Evolutionary conservation across 2,797 vertebrate species (phyloP).

Genomic region (Phrynocephalus vlangalii): DNA sequence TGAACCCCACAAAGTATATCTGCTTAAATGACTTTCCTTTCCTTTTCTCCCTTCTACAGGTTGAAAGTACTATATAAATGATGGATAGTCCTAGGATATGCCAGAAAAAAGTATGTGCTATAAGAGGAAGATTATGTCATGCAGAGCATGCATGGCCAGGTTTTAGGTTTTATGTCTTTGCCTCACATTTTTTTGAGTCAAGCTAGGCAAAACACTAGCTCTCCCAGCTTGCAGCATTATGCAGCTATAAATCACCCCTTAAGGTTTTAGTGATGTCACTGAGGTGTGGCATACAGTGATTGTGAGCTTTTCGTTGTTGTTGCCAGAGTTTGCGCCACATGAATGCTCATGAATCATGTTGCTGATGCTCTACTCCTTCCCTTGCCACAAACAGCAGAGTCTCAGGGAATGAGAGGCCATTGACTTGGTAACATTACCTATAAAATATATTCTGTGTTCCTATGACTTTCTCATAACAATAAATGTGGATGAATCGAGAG

Average conservation of each 20-base stretch:
- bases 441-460: neutral
- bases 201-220: slow-evolving; percentile 15
- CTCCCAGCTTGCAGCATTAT: slow-evolving; percentile 33
- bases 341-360: too few relatives aligned
- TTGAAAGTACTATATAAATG: slow-evolving; percentile 50
- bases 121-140: slow-evolving; percentile 41
- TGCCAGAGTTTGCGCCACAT: too few relatives aligned
- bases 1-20: slow-evolving; percentile 12
- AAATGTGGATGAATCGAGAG: neutral
- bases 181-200: slow-evolving; percentile 34
- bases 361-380: too few relatives aligned
- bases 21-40: slow-evolving; percentile 48
- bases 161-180: slow-evolving; percentile 38
- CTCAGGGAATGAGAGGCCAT: too few relatives aligned
- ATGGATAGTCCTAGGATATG: slow-evolving; percentile 43
- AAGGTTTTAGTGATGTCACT: slow-evolving; percentile 17
- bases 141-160: slow-evolving; percentile 15
- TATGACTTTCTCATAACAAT: neutral
- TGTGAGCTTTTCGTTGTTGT: neutral
- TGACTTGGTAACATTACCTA: too few relatives aligned
- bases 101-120: slow-evolving; percentile 35
- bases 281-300: neutral
- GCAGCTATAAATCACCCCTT: slow-evolving; percentile 20
- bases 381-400: too few relatives aligned
- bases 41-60: neutral